Base-by-base conservation (phyloP, 2,888 invertebrate genomes). In the Gasteruption jaculator region DNA sequence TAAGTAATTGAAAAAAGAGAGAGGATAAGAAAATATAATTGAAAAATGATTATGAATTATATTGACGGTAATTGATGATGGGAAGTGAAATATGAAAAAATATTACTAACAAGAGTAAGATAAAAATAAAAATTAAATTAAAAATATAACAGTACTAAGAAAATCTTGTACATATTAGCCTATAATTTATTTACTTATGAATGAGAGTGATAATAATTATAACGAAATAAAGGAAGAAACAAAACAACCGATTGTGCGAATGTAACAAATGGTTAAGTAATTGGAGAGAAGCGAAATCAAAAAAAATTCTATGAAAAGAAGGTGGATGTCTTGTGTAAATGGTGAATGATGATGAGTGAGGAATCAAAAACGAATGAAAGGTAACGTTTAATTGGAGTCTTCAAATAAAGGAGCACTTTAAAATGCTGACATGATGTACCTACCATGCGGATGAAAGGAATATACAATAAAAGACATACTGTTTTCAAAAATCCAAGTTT, bases 401-500 rank as follows among this genome's bases (percentile, higher is more conserved):
- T 27, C 19, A 41, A 38, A 31, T 27, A 27, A 33, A 41, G 38
- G 41, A 44, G 48, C 43, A 50, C 54, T 48, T 55, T 48, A 46
- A 39, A 49, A 52, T 43, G 51, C 50, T 53, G 48, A 52, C 44
- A 56, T n/a, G n/a, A 54, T 64, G 61, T 63, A 65, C 58, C 58
- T 62, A 58, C 47, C 53, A 55, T 50, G 53, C 51, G 57, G 47
- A 56, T 49, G 57, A 60, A 58, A 55, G 50, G 54, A 59, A 54
- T 59, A 63, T 62, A 62, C 57, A 66, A 67, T 66, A 66, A 67
- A 66, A 51, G 54, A 55, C 62, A 61, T 53, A 58, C 59, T 63
- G 64, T 66, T 66, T 66, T 65, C 61, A 64, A 62, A 49, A 44
- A 42, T 38, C 20, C 22, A 21, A 18, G 27, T 34, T 12, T 29